Base-by-base conservation (phyloP, 2,888 invertebrate genomes). In the Pheosia gnoma region DNA sequence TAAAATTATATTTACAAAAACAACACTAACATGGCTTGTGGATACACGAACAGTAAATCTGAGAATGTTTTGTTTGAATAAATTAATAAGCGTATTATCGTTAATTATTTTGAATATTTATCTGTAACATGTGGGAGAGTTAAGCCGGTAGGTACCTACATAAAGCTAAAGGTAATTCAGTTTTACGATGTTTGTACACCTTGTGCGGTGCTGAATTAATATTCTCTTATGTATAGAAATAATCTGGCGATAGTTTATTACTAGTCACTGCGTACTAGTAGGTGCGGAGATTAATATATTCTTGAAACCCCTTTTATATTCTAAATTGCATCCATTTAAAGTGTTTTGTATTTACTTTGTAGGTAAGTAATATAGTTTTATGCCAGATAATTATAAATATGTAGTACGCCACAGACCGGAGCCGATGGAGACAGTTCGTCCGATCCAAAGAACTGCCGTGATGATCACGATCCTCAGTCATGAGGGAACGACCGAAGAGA, bases 111-210 rank as follows among this genome's bases (percentile, higher is more conserved):
- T 69, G 76, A 72, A 62, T 59, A 73, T 83, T 84, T 83, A 91
- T 89, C 78, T 85, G 77, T 79, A 82, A 72, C 91, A 91, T 84
- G 79, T 91, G 90, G 77, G 71, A 62, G 70, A 75, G 73, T 72
- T 78, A 74, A 80, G 74, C 78, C 78, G 71, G 71, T 76, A 75
- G 25, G 25, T 70, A 75, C 79, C 82, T 74, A 67, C 11, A 62
- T 74, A 65, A 45, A 71, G 60, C 66, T 75, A 65, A 73, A 63
- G 67, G 65, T 59, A 59, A 59, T 73, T 65, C 67, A 63, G 63
- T 78, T 87, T 87, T 80, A 89, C 77, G 82, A 81, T 89, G 91
- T 89, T 91, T 90, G 80, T 86, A 81, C 89, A 91, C 79, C 76
- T 83, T 77, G 72, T 66, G 75, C 70, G 72, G 76, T 74, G 74